Conservation (phyloP, 1,140 invertebrate species). For the Drosophila punjabiensis region DNA sequence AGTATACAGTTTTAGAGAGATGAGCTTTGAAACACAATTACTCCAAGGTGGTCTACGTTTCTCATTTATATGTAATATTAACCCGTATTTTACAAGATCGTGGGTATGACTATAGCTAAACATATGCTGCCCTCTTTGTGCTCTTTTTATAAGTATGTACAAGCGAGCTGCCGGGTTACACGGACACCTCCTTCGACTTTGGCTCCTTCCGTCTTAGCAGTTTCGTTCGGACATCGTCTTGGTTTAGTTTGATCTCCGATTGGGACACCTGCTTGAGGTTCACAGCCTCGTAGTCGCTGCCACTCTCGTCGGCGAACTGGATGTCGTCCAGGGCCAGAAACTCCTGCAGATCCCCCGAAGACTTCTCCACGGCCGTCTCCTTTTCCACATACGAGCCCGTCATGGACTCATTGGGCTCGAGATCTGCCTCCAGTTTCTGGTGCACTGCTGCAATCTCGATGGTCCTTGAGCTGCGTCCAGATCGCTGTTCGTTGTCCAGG, state of each 20-base stretch:
- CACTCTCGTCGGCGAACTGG: conserved; percentile 86
- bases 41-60: conserved; percentile 49
- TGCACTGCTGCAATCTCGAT: conserved; percentile 58
- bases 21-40: conserved; percentile 30
- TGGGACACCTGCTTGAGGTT: conserved; percentile 54
- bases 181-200: conserved; percentile 60
- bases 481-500: conserved; percentile 17
- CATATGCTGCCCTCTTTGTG: conserved; percentile 13
- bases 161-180: conserved; percentile 34
- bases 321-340: conserved; percentile 86
- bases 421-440: conserved; percentile 47
- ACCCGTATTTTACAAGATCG: conserved; percentile 45
- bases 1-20: conserved; percentile 25
- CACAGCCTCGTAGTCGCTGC: conserved; percentile 73
- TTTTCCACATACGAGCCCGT: conserved; percentile 85
- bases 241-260: conserved; percentile 1
- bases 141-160: conserved; percentile 52
- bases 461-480: conserved; percentile 15
- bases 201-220: conserved; percentile 8
- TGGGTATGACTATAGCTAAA: conserved; percentile 16
- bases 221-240: conserved; percentile 27
- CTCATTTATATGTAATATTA: conserved; percentile 34
- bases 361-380: conserved; percentile 86
- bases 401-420: conserved; percentile 70
- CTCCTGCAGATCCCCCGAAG: conserved; percentile 76